Conservation (phyloP, 2,113 vertebrate genomes). For the Paradoxurus hermaphroditus region DNA sequence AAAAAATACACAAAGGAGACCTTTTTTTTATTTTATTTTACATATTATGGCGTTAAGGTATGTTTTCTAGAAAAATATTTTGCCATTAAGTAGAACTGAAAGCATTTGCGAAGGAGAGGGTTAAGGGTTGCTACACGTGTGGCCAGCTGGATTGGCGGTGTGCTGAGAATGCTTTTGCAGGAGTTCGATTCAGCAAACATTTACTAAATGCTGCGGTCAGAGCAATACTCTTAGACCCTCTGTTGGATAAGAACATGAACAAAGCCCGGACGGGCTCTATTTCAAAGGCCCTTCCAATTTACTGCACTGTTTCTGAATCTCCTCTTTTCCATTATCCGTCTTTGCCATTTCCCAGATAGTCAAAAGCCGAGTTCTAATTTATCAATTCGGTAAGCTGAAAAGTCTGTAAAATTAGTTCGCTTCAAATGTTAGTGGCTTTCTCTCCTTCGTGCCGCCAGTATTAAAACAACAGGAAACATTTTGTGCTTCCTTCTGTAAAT, state of each 20-base stretch:
- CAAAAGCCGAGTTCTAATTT: constrained; percentile 7
- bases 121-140: not conserved
- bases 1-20: not conserved
- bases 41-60: not conserved
- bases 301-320: not conserved
- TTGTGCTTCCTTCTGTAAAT: constrained; percentile 42
- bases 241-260: not conserved
- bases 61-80: constrained; percentile 46
- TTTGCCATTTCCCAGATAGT: constrained; percentile 22
- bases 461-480: constrained; percentile 35
- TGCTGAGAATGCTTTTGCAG: constrained; percentile 28
- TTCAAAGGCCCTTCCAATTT: not conserved
- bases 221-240: not conserved
- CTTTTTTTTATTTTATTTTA: no score
- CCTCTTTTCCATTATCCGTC: not conserved
- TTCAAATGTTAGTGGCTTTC: constrained; percentile 28
- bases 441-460: not conserved
- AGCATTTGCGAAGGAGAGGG: constrained; percentile 29
- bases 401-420: constrained; percentile 3
- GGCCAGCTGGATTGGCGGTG: not conserved
- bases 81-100: constrained; percentile 29
- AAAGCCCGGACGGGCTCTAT: not conserved
- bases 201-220: not conserved
- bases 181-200: not conserved
- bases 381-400: not conserved